Evolutionary conservation across 2,113 vertebrate genomes (phyloP).

Genomic region (Phalacrocorax pelagicus): DNA sequence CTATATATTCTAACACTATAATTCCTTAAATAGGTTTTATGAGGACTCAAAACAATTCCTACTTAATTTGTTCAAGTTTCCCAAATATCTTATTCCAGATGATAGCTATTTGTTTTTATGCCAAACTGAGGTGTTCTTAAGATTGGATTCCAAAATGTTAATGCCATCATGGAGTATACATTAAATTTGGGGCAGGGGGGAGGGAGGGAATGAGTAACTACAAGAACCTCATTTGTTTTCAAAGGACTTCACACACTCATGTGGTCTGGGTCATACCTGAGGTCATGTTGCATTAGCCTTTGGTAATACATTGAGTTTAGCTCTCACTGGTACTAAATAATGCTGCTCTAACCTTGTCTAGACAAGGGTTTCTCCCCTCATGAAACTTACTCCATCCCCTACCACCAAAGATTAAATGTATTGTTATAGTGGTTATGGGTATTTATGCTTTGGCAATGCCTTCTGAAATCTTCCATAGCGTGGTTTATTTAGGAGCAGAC

Average conservation of each 20-base stretch:
- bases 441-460: background rate
- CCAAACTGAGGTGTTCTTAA: background rate
- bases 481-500: background rate
- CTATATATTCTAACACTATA: background rate
- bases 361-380: background rate
- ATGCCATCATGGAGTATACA: background rate
- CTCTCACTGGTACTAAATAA: background rate
- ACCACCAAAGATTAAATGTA: background rate
- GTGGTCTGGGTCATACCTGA: background rate
- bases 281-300: background rate
- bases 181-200: background rate
- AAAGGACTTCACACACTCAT: background rate
- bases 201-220: background rate
- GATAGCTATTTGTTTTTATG: background rate
- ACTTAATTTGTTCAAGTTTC: background rate
- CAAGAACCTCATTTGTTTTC: background rate
- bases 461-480: conserved; percentile 3
- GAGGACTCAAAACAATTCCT: background rate
- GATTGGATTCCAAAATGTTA: background rate
- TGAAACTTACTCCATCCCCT: background rate
- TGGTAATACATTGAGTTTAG: background rate
- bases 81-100: background rate
- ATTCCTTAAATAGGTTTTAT: background rate
- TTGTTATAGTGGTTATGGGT: background rate
- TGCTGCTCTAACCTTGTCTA: background rate